Evolutionary conservation across 2,113 vertebrate genomes (phyloP), one percentile per base, ranked within the genome.

Genomic region (Rana temporaria): DNA sequence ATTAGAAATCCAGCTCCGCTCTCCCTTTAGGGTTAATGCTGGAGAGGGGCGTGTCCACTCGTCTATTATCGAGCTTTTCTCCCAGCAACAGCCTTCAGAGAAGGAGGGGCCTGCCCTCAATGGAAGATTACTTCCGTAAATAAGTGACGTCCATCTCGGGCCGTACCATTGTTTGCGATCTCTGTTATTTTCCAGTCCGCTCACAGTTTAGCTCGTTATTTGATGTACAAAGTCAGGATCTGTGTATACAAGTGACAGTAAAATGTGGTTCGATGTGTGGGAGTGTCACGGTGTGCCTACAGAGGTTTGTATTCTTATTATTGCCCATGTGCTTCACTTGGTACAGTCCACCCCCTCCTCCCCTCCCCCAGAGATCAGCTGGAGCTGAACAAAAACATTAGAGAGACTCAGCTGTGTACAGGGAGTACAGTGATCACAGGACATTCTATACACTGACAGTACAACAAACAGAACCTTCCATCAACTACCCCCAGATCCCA

Each of bases 301-400:
- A 38, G 42, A 48, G 17, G 4, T 26, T 20, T 70, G 5, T 18
- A 20, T 20, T 24, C 7, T 70, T 5, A n/a, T 19, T 4, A 11
- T 15, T 6, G 55, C 2, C 71, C 64, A 55, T 67, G 24, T 79
- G 24, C 59, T 55, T 22, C 7, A 16, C 3, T 72, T 81, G 79
- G 60, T 30, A 64, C 69, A 71, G 14, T 64, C 79, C 79, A n/a
- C 57, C 26, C 75, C 59, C 42, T 12, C 48, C 69, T 48, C 76
- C 79, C 57, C 59, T 2, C 55, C 18, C 63, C 71, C 79, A 73
- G 79, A 68, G 72, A 69, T 81, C 67, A 81, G 30, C 77, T 79
- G 63, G 4, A 56, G 24, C 42, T 52, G 57, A 81, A 81, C 79
- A 72, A 81, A 72, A 81, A 81, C 79, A 81, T 30, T 69, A 62